A percentile compares a stretch with the other conserved stretches of the same genome.
phyloP scores from a whole-genome alignment of 2,888 invertebrate species.

The Dione juno region DNA sequence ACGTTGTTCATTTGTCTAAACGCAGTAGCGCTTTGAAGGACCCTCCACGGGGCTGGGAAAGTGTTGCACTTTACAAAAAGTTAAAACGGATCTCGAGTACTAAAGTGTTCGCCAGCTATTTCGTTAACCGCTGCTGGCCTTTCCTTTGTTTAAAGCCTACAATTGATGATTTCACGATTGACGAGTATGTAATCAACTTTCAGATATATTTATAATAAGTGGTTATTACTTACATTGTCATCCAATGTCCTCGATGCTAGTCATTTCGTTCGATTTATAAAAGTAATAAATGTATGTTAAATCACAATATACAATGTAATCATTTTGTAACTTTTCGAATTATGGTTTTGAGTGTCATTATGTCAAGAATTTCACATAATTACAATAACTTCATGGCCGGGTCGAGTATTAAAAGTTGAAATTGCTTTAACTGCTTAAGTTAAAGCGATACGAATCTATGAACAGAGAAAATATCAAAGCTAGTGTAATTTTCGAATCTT shows the following conservation, averaged over 20 bases:
- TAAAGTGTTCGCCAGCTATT: slow-evolving; percentile 57
- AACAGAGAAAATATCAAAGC: slow-evolving; percentile 66
- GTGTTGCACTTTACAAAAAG: slow-evolving; percentile 82
- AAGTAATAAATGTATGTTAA: slow-evolving; percentile 40
- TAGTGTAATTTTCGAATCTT: slow-evolving; percentile 73
- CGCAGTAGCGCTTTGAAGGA: slow-evolving; percentile 75
- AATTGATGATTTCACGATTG: slow-evolving; percentile 55
- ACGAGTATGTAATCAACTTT: slow-evolving; percentile 36
- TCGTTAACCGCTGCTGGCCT: slow-evolving; percentile 59
- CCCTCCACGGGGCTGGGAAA: slow-evolving; percentile 76
- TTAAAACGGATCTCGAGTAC: slow-evolving; percentile 71
- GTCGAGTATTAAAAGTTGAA: slow-evolving; percentile 77
- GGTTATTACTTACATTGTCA: slow-evolving; percentile 40
- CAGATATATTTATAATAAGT: slow-evolving; percentile 35
- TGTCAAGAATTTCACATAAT: slow-evolving; percentile 53
- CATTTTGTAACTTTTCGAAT: slow-evolving; percentile 67
- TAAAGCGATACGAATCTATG: slow-evolving; percentile 70
- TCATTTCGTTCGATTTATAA: slow-evolving; percentile 29
- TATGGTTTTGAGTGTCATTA: slow-evolving; percentile 58
- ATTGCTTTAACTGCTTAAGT: slow-evolving; percentile 71
- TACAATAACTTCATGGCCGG: slow-evolving; percentile 56
- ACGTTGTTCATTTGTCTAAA: slow-evolving; percentile 82
- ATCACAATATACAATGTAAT: slow-evolving; percentile 55
- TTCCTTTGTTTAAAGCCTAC: slow-evolving; percentile 56
- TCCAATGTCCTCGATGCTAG: slow-evolving; percentile 29